Conservation (phyloP, 1,140 invertebrate species). For the Euura saliciscinereae region DNA sequence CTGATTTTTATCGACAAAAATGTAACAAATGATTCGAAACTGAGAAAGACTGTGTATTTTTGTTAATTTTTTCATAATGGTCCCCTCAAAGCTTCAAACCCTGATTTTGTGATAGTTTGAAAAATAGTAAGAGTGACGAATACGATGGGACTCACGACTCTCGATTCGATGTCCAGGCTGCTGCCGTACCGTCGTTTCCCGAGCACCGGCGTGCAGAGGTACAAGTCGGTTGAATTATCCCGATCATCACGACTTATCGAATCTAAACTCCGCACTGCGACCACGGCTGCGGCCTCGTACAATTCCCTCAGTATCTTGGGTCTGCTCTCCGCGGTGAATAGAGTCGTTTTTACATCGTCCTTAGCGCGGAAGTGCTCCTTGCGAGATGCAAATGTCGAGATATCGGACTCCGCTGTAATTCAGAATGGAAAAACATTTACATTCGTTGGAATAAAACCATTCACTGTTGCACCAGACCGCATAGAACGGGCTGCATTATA, state of each 20-base stretch:
- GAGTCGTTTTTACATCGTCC: conserved; percentile 66
- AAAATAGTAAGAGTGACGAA: too few relatives aligned
- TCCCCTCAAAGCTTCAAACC: too few relatives aligned
- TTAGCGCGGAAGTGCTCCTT: conserved; percentile 75
- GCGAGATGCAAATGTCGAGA: conserved; percentile 77
- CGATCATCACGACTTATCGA: conserved; percentile 60
- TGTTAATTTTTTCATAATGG: too few relatives aligned
- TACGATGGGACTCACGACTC: conserved; percentile 71
- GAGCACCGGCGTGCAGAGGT: conserved; percentile 80
- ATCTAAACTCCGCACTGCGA: conserved; percentile 57
- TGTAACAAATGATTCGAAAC: too few relatives aligned
- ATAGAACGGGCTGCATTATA: too few relatives aligned
- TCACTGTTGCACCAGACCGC: too few relatives aligned
- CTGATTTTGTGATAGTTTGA: too few relatives aligned
- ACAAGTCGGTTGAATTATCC: conserved; percentile 62
- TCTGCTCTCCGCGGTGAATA: conserved; percentile 74
- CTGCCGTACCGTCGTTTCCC: conserved; percentile 72
- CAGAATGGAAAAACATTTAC: conserved; percentile 41
- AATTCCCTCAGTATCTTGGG: conserved; percentile 71
- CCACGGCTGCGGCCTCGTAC: conserved; percentile 75
- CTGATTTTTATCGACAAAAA: too few relatives aligned
- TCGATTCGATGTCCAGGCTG: conserved; percentile 85
- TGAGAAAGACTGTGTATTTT: too few relatives aligned
- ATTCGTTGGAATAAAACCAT: too few relatives aligned
- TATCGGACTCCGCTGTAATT: conserved; percentile 84